Conservation (phyloP, 2,797 vertebrate genomes). For the Dromococcyx pavoninus region DNA sequence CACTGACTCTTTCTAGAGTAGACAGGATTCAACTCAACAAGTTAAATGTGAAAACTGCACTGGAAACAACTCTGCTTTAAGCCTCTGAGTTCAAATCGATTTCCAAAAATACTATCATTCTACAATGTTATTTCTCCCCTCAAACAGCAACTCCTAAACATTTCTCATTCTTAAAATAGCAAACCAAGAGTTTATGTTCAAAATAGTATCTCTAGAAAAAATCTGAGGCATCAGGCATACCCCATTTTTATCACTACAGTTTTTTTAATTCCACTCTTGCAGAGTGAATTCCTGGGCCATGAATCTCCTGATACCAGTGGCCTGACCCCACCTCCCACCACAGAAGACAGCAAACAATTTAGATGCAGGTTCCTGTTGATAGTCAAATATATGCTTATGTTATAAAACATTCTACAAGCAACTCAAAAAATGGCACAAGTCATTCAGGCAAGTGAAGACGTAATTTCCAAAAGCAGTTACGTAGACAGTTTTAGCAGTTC, state of each 20-base stretch:
- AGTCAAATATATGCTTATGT: not conserved
- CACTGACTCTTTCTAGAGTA: not conserved
- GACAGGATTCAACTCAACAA: not conserved
- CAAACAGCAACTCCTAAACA: not conserved
- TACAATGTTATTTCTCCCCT: not conserved
- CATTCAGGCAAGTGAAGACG: not conserved
- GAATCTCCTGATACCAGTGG: not conserved
- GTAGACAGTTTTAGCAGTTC: not conserved
- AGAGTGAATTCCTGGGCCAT: not conserved
- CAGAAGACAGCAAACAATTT: not conserved
- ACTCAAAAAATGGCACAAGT: not conserved
- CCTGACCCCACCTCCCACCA: not conserved
- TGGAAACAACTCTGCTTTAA: not conserved
- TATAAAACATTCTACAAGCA: not conserved
- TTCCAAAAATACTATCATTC: not conserved
- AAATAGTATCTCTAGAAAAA: not conserved
- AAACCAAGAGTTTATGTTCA: not conserved
- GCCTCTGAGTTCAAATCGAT: not conserved
- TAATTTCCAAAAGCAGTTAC: not conserved
- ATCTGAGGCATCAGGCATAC: not conserved
- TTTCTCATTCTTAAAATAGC: not conserved
- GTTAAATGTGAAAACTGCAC: not conserved
- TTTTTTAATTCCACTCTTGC: not conserved
- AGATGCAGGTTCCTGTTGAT: not conserved
- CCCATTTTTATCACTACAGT: not conserved